Conservation (phyloP, 2,797 vertebrate genomes). For the Crocodylus rhombifer region DNA sequence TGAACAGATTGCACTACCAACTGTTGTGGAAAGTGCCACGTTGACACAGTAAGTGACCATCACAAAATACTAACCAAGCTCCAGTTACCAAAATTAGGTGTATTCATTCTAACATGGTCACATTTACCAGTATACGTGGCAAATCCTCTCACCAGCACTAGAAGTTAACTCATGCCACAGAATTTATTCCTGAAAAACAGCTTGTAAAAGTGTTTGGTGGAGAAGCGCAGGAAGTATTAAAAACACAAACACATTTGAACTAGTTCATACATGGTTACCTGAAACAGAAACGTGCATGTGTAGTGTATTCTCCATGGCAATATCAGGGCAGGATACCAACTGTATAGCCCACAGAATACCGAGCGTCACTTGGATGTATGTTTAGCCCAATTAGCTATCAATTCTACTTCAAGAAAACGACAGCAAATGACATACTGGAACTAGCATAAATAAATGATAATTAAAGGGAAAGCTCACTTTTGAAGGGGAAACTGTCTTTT, state of each 20-base stretch:
- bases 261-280: neutral
- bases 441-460: neutral
- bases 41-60: neutral
- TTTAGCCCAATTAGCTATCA: neutral
- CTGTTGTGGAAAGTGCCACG: neutral
- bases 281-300: neutral
- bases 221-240: no score
- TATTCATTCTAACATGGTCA: no score
- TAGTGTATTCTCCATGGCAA: neutral
- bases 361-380: neutral
- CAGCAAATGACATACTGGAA: neutral
- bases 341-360: neutral
- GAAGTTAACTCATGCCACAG: fast-evolving
- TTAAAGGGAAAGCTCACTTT: neutral
- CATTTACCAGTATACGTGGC: no score
- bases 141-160: no score
- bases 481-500: neutral
- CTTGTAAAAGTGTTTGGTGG: neutral
- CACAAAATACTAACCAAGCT: neutral
- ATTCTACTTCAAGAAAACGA: neutral
- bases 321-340: neutral
- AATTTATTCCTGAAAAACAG: neutral
- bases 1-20: neutral
- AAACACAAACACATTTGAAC: no score
- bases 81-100: no score